Base-by-base conservation (phyloP, 2,113 vertebrate species). In the Poicephalus meyeri region DNA sequence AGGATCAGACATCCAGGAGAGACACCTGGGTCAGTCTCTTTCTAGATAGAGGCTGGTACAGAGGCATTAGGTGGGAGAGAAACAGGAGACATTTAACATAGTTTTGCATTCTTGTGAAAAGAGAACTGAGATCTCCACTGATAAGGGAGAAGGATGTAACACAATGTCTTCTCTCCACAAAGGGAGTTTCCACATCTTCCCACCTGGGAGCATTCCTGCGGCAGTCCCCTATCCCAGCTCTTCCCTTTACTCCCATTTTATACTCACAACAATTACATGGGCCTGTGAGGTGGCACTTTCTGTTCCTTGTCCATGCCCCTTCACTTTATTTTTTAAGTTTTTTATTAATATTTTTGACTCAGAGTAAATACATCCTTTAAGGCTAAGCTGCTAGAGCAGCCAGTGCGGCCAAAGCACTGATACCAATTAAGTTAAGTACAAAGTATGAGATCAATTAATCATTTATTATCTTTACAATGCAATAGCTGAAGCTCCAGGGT, bases 381-480 rank as follows among this genome's bases (percentile, higher is more conserved):
- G 81, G 65, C n/a, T 85, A 88, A 71, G 69, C 44, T 55, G 24
- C 63, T 47, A 77, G 10, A 13, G 74, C 81, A 93, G 95, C 66
- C 91, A 93, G 11, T 9, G 42, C 9, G 5, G 64, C 84, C 94
- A 93, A 95, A 95, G 64, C 53, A 39, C 94, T 82, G 93, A 56
- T 95, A 87, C 83, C 96, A 93, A 94, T 96, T 97, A 97, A 72
- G 46, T 55, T 86, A 97, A 94, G 95, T 93, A 96, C 80, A 83
- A 96, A 97, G 79, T 91, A 94, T 89, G 86, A 94, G 84, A 72
- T 58, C 93, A 97, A 95, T 94, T 97, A 92, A 94, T 97, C 96
- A 97, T 97, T 86, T 68, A 80, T 89, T 97, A 81, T 55, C 90
- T 93, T 94, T 86, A 84, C 70, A 71, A 61, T 71, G 86, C 91